Evolutionary conservation across 2,113 vertebrate genomes (phyloP).

Genomic region (Cryptotis parvus): DNA sequence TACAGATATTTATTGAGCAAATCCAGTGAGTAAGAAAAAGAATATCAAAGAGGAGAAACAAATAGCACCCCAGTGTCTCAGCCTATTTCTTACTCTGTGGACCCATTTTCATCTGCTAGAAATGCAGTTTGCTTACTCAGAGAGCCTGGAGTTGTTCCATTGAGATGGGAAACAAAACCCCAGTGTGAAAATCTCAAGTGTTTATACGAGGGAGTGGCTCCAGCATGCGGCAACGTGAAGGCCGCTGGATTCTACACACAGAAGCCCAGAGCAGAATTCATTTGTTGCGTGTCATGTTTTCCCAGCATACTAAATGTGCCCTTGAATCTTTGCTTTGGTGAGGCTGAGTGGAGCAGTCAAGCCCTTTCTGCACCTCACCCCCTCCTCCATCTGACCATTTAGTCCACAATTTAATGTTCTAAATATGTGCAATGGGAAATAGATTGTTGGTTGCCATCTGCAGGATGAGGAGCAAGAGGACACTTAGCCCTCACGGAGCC

Average conservation of each 20-base stretch:
- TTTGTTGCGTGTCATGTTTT: neutral
- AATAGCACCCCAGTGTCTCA: slow-evolving; percentile 21
- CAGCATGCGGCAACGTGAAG: slow-evolving; percentile 77
- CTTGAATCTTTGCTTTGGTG: neutral
- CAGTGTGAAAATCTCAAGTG: slow-evolving; percentile 33
- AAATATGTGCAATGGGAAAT: neutral
- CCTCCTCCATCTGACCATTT: neutral
- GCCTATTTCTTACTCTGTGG: slow-evolving; percentile 48
- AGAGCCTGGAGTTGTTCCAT: slow-evolving; percentile 47
- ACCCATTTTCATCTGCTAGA: slow-evolving; percentile 66
- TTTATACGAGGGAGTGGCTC: slow-evolving; percentile 79
- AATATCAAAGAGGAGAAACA: neutral
- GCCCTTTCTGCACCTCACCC: neutral
- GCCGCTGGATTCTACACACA: slow-evolving; percentile 42
- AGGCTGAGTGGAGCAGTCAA: neutral
- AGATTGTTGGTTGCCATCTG: neutral
- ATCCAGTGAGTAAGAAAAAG: slow-evolving; percentile 54
- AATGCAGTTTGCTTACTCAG: slow-evolving; percentile 68
- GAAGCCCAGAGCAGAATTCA: fast-evolving
- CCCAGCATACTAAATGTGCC: neutral
- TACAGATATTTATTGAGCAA: slow-evolving; percentile 27
- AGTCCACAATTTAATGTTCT: neutral
- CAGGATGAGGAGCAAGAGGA: neutral
- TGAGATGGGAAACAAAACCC: slow-evolving; percentile 70
- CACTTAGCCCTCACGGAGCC: neutral